These are phyloP conservation scores for Thunnus albacares DNA, from an alignment of 2,797 vertebrate genomes.

Conservation along the genomic window DNA sequence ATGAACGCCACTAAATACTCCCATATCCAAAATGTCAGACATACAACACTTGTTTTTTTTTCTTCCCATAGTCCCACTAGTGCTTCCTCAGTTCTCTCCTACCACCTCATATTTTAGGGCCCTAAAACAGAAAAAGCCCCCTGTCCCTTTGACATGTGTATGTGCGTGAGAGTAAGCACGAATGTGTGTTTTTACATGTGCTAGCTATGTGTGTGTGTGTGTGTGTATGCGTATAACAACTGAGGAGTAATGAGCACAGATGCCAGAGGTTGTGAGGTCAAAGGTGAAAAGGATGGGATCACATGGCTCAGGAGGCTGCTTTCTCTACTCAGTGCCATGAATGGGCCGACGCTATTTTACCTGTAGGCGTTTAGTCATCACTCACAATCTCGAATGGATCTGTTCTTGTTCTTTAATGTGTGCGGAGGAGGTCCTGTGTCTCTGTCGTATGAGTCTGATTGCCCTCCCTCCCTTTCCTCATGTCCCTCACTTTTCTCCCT, in stretches of 20 bases:
- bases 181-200: conserved; percentile 71
- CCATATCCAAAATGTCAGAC: neutral
- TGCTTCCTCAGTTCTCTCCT: conserved; percentile 2
- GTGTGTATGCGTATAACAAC: conserved; percentile 81
- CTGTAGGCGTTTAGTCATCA: conserved; percentile 33
- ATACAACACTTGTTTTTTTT: neutral
- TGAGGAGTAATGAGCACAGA: conserved; percentile 90
- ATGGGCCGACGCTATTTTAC: conserved; percentile 58
- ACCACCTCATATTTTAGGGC: conserved; percentile 51
- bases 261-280: conserved; percentile 88
- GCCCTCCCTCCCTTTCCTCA: conserved; percentile 38
- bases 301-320: conserved; percentile 78
- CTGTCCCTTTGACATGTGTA: conserved; percentile 66
- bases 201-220: conserved; percentile 61
- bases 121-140: conserved; percentile 54
- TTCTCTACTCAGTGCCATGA: conserved; percentile 66
- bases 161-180: conserved; percentile 54
- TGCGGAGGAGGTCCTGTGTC: conserved; percentile 25
- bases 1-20: neutral
- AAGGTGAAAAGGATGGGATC: conserved; percentile 86
- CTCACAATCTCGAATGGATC: conserved; percentile 36
- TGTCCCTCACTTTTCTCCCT: conserved; percentile 40
- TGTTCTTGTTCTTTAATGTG: conserved; percentile 52
- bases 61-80: neutral
- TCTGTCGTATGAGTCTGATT: conserved; percentile 49